Evolutionary conservation across 2,113 vertebrate species (phyloP), one percentile per base, ranked within the genome.

Genomic region (Sinocyclocheilus rhinocerous): DNA sequence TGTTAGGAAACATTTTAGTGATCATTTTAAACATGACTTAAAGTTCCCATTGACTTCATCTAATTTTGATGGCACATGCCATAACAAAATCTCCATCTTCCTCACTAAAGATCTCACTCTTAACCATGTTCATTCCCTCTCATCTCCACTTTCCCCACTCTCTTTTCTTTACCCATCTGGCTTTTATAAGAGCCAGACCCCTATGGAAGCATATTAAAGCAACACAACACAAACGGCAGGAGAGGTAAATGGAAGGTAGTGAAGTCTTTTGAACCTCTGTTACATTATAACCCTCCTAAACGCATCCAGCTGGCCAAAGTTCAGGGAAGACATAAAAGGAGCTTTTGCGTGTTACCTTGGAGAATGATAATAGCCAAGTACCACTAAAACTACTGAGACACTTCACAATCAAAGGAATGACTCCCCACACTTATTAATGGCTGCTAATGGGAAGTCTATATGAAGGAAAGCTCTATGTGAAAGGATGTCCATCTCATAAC

Each of bases 271-370:
- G 94, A 95, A 95, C 94, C 95, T 95, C 92, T 91, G 92, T 94
- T 95, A 95, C 91, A 94, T 94, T 96, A 95, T 95, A 96, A 95
- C 93, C 92, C 88, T 92, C 93, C 93, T 95, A 96, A 96, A 95
- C 94, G 95, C 93, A 96, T 94, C 92, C 94, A 97, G 93, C 93
- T 96, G 93, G 94, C 92, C 92, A 95, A 95, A 95, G 94, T 95
- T 95, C 93, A 95, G 92, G 90, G 89, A 93, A 91, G 93, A 94
- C 94, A 95, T 95, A 93, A 95, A 94, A 94, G 93, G 91, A 77
- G 87, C 85, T 89, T 81, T 92, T 90, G 93, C 93, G 91, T 90
- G 93, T 94, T 94, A 92, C 91, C 93, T 93, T 89, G 89, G 92
- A 92, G 91, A 89, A 95, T 94, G 94, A 94, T 95, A 95, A 94